A percentile compares a stretch with the other conserved stretches of the same genome.
These are phyloP conservation scores for Kryptolebias ocellatus DNA, from an alignment of 2,797 vertebrate genomes.

Conservation along the genomic window DNA sequence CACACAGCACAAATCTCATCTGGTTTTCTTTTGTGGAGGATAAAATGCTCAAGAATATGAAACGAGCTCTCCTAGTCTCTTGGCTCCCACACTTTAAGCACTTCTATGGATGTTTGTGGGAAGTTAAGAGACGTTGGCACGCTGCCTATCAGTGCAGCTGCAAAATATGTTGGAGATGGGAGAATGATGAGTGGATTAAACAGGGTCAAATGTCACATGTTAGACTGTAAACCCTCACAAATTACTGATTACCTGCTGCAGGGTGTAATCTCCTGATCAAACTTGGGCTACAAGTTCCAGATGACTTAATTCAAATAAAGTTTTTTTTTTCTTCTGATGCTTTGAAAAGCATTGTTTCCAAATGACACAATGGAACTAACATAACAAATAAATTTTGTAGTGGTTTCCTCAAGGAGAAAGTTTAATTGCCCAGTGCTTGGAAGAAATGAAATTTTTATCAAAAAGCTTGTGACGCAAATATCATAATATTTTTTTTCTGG, in stretches of 20 bases:
- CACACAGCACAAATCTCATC: slow-evolving; percentile 59
- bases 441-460: not conserved
- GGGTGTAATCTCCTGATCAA: slow-evolving; percentile 46
- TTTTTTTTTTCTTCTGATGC: not conserved
- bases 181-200: slow-evolving; percentile 61
- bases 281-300: slow-evolving; percentile 29
- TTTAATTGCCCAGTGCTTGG: not conserved
- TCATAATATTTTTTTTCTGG: no score
- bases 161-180: slow-evolving; percentile 62
- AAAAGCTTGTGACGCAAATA: not conserved
- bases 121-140: slow-evolving; percentile 68
- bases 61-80: slow-evolving; percentile 54
- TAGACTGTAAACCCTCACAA: slow-evolving; percentile 61
- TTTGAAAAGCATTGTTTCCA: slow-evolving; percentile 32
- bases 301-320: slow-evolving; percentile 36
- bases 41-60: slow-evolving; percentile 69
- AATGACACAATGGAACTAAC: slow-evolving; percentile 24
- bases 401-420: not conserved
- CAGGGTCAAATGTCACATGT: slow-evolving; percentile 60
- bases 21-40: slow-evolving; percentile 72
- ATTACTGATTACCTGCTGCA: slow-evolving; percentile 64
- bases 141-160: slow-evolving; percentile 78
- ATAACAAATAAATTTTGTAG: slow-evolving; percentile 4
- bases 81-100: slow-evolving; percentile 62
- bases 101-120: slow-evolving; percentile 69